Conservation (phyloP, 2,797 vertebrate species). For the Myiotriccus ornatus region DNA sequence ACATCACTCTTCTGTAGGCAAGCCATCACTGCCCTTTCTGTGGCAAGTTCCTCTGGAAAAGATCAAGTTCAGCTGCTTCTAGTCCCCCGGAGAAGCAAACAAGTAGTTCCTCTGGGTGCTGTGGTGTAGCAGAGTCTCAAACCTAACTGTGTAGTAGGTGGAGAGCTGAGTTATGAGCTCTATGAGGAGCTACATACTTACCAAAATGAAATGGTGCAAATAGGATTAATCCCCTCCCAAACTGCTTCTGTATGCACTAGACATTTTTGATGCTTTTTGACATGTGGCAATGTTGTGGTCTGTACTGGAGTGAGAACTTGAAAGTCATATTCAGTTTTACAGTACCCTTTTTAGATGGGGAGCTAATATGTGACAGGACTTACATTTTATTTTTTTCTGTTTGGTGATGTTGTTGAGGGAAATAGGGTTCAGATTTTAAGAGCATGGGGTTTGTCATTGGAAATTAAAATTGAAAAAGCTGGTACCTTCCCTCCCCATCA, state of each 20-base stretch:
- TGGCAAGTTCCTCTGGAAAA: background rate
- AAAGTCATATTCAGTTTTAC: background rate
- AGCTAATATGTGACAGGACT: background rate
- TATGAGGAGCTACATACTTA: background rate
- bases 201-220: background rate
- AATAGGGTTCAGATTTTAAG: background rate
- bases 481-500: background rate
- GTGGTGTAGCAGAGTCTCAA: background rate
- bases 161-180: background rate
- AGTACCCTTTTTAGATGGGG: background rate
- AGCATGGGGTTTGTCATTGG: background rate
- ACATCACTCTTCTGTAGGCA: rapidly evolving
- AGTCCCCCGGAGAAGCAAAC: background rate
- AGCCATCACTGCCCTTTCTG: background rate
- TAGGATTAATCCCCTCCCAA: background rate
- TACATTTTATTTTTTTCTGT: background rate
- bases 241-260: background rate
- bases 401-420: background rate
- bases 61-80: background rate
- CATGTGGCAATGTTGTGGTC: background rate
- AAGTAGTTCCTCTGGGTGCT: rapidly evolving
- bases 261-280: background rate
- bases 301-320: background rate
- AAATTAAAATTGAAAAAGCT: background rate
- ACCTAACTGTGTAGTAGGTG: rapidly evolving